Evolutionary conservation across 2,113 vertebrate genomes (phyloP).

Genomic region (Megaceryle maxima): DNA sequence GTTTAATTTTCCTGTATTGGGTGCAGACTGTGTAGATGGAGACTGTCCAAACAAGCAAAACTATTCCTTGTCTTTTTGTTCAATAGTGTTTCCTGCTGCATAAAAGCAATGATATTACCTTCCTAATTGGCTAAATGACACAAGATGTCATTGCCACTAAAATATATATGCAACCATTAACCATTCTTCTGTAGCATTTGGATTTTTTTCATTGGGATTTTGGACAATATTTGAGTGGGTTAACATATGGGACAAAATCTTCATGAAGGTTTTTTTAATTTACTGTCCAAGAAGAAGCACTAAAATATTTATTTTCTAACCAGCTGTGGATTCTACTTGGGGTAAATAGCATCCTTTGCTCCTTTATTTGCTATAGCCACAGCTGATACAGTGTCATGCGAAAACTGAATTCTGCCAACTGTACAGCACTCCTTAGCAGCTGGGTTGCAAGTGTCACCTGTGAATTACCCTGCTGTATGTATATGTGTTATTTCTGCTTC

Average conservation of each 20-base stretch:
- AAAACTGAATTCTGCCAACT: neutral
- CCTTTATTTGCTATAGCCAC: neutral
- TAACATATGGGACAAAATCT: neutral
- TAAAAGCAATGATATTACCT: neutral
- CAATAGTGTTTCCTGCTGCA: neutral
- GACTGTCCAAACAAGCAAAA: neutral
- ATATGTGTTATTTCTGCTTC: neutral
- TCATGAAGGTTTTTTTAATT: neutral
- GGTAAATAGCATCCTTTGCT: neutral
- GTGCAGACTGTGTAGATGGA: neutral
- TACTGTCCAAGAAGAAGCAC: neutral
- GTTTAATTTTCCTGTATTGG: accelerated
- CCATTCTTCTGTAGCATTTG: neutral
- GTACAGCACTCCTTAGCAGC: neutral
- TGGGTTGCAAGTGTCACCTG: neutral
- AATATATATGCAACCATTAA: neutral
- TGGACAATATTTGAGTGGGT: neutral
- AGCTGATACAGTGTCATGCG: neutral
- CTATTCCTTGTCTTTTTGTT: neutral
- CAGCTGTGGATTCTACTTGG: neutral
- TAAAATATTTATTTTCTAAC: neutral
- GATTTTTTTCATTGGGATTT: neutral
- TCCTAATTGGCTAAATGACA: neutral
- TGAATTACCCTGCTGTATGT: neutral
- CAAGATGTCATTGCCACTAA: neutral